Evolutionary conservation across 2,888 invertebrate species (phyloP).

Genomic region (Amblyteles armatorius): DNA sequence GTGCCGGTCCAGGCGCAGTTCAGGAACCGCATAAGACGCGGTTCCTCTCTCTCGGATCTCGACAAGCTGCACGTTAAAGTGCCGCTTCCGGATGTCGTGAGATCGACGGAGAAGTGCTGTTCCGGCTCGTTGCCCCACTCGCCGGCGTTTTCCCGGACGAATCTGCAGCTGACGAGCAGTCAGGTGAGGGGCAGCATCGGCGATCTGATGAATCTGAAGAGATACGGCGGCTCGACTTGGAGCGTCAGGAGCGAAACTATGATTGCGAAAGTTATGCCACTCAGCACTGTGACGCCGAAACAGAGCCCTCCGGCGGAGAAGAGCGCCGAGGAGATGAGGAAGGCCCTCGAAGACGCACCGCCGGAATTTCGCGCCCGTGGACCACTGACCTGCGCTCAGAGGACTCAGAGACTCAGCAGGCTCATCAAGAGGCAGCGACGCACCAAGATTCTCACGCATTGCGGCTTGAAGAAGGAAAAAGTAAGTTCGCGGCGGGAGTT

Average conservation of each 20-base stretch:
- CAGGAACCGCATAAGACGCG: slow-evolving; percentile 87
- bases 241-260: slow-evolving; percentile 90
- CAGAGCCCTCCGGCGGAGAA: slow-evolving; percentile 85
- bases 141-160: slow-evolving; percentile 85
- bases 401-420: slow-evolving; percentile 89
- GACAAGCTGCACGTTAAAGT: slow-evolving; percentile 86
- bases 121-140: slow-evolving; percentile 86
- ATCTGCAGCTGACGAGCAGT: slow-evolving; percentile 79
- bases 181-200: slow-evolving; percentile 88
- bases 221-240: slow-evolving; percentile 90
- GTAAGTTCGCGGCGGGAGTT: slow-evolving; percentile 63
- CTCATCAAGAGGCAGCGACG: slow-evolving; percentile 89
- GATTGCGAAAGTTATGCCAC: slow-evolving; percentile 90
- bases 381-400: slow-evolving; percentile 89
- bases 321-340: slow-evolving; percentile 61
- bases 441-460: slow-evolving; percentile 80
- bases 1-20: slow-evolving; percentile 53
- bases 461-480: slow-evolving; percentile 63
- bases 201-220: slow-evolving; percentile 91
- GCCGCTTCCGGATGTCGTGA: slow-evolving; percentile 85
- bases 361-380: slow-evolving; percentile 82
- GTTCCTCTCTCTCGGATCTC: slow-evolving; percentile 91
- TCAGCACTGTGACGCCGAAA: slow-evolving; percentile 89
- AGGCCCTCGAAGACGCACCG: slow-evolving; percentile 68
- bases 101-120: slow-evolving; percentile 84